Base-by-base conservation (phyloP, 2,113 vertebrate species). In the Poeciliopsis prolifica region DNA sequence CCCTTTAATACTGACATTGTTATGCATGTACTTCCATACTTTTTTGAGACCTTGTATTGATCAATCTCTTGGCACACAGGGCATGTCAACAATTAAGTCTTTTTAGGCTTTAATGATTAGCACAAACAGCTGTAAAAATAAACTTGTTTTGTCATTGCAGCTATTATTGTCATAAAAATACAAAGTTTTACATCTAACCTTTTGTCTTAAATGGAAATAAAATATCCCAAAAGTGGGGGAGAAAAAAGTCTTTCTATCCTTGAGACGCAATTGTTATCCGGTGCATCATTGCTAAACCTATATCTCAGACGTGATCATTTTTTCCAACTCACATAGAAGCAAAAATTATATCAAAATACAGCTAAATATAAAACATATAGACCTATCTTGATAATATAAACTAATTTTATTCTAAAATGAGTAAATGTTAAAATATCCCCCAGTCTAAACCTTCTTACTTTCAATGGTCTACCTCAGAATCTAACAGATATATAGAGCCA, bases 11-110 rank as follows among this genome's bases (percentile, higher is more conserved):
- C 60, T 35, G 31, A 64, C 62, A 79, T 10, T n/a, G 51, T 54
- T 54, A 54, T 54, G 3, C 8, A 24, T 58, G 51, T 58, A 8
- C 51, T 58, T 58, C 51, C 48, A 54, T 54, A n/a, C 24, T 2
- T n/a, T 24, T 77, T 77, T 77, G 29, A n/a, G 51, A 72, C 19
- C 28, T n/a, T 69, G 54, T 65, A 15, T 44, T 61, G 54, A 61
- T 31, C 60, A 0, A 70, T 37, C 28, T 80, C 15, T 78, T 31
- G 51, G 44, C 61, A 71, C 30, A 60, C 11, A 75, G 35, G 48
- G 61, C 60, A 24, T 70, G 44, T 80, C 24, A 13, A 77, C 37
- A 76, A 70, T 30, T 37, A 65, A 65, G 31, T 58, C 7, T 54
- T 54, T 58, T 58, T 10, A 58, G 9, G 51, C 29, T 31, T 17